Evolutionary conservation across 1,140 invertebrate species (phyloP).

Genomic region (Pseudoatta argentina): DNA sequence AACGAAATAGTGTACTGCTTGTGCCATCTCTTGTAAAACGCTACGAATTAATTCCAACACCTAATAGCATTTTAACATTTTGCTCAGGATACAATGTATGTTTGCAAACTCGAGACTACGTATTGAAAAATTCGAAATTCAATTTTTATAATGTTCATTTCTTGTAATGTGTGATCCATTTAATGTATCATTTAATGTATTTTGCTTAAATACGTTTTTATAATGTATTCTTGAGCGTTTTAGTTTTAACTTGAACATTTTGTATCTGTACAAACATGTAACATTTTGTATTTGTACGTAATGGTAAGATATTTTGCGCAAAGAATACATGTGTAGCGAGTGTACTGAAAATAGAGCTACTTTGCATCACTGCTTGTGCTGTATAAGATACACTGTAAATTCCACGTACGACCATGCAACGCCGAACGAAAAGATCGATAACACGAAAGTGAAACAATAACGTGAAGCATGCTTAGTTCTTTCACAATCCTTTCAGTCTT

Average conservation of each 20-base stretch:
- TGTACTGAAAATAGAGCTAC: slow-evolving; percentile 23
- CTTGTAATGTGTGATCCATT: background rate
- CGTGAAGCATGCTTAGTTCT: background rate
- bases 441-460: slow-evolving; percentile 24
- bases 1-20: too few species aligned
- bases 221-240: background rate
- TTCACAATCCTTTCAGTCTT: background rate
- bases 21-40: too few species aligned
- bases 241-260: background rate
- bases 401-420: slow-evolving; percentile 14
- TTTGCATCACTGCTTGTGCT: background rate
- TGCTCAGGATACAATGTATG: background rate
- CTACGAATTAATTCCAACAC: too few species aligned
- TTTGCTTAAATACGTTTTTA: background rate
- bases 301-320: background rate
- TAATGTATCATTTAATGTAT: background rate
- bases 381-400: slow-evolving; percentile 4
- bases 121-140: background rate
- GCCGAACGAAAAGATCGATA: slow-evolving; percentile 27
- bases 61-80: background rate
- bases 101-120: background rate
- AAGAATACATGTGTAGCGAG: background rate
- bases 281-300: background rate
- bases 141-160: background rate
- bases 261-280: too few species aligned